A percentile compares a stretch with the other conserved stretches of the same genome.
Evolutionary conservation across 2,888 invertebrate genomes (phyloP).

Genomic region (Polydrusus pterygomalis): DNA sequence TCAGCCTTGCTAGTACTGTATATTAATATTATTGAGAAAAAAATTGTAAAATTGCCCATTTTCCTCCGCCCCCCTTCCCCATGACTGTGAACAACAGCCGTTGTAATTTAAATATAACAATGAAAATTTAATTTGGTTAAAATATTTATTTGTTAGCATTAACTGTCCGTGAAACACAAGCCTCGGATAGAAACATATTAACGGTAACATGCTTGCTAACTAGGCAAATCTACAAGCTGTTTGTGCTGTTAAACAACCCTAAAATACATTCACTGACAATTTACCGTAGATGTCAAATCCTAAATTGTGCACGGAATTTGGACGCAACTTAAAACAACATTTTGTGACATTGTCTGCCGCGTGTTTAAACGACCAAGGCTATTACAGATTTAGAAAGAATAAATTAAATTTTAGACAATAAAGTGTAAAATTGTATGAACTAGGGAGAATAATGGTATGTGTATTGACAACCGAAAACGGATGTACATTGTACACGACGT

Average conservation of each 20-base stretch:
- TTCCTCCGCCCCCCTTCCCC: too few species aligned
- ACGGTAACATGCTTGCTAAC: slow-evolving; percentile 46
- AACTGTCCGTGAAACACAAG: slow-evolving; percentile 14
- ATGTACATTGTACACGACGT: too few species aligned
- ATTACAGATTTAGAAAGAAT: neutral
- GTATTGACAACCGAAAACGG: too few species aligned
- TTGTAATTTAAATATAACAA: too few species aligned
- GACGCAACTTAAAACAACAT: slow-evolving; percentile 8
- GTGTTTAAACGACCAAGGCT: slow-evolving; percentile 17
- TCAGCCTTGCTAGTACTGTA: too few species aligned
- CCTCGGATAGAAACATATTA: slow-evolving; percentile 37
- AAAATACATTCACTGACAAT: slow-evolving; percentile 39
- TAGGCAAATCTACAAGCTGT: slow-evolving; percentile 45
- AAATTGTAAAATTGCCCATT: too few species aligned
- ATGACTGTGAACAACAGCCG: too few species aligned
- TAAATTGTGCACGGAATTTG: slow-evolving; percentile 19
- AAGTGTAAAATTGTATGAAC: too few species aligned
- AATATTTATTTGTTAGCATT: neutral
- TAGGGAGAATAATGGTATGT: too few species aligned
- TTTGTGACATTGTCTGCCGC: slow-evolving; percentile 11
- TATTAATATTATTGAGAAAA: too few species aligned
- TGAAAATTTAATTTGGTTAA: neutral
- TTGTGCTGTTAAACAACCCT: slow-evolving; percentile 46
- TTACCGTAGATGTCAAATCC: slow-evolving; percentile 39
- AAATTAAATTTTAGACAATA: neutral